A percentile compares a stretch with the other conserved stretches of the same genome.
Conservation (phyloP, 2,113 vertebrate species). For the Vulpes vulpes region DNA sequence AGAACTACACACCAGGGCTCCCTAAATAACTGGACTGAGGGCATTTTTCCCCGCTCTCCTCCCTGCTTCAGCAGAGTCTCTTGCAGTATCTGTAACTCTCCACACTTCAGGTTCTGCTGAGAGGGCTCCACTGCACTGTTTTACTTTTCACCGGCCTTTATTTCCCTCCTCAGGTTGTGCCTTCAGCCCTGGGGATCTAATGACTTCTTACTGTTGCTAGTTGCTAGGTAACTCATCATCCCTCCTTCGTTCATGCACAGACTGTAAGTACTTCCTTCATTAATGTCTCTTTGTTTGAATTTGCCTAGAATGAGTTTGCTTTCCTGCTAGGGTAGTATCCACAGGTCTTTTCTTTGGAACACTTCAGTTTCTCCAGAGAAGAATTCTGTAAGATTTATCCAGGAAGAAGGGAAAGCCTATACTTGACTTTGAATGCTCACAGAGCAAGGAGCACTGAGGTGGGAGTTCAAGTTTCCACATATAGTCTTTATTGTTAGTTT, state of each 20-base stretch:
- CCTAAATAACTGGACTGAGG: not conserved
- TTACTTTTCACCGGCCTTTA: not conserved
- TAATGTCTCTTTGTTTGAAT: conserved; percentile 34
- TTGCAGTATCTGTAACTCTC: not conserved
- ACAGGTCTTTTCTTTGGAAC: too few relatives aligned
- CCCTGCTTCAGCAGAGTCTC: not conserved
- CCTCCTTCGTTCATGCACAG: not conserved
- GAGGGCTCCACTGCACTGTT: not conserved
- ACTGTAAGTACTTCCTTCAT: not conserved
- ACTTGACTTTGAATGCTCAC: too few relatives aligned
- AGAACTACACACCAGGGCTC: not conserved
- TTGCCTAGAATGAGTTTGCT: not conserved
- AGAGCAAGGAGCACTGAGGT: not conserved
- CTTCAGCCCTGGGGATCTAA: not conserved
- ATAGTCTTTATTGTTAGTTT: too few relatives aligned
- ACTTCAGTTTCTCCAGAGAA: too few relatives aligned
- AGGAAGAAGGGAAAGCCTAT: too few relatives aligned
- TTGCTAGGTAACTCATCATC: not conserved
- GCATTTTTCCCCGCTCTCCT: not conserved
- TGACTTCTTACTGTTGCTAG: not conserved
- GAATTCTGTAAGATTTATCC: too few relatives aligned
- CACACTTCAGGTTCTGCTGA: not conserved
- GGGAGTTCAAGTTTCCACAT: not conserved
- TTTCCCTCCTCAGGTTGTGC: not conserved
- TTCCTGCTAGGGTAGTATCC: not conserved